phyloP scores from a whole-genome alignment of 2,888 invertebrate species.

The Drosophila putrida region DNA sequence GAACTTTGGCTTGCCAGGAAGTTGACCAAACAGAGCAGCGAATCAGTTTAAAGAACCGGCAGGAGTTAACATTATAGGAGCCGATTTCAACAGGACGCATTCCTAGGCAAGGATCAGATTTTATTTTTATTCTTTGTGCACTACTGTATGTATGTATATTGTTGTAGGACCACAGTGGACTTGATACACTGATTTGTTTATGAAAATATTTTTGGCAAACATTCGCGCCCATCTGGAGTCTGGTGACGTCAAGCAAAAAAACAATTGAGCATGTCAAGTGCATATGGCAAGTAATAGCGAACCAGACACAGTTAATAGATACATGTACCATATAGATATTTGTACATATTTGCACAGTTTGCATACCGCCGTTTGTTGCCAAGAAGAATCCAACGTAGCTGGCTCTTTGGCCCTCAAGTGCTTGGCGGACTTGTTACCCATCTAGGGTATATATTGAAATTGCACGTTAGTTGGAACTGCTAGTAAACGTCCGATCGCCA shows the following conservation, averaged over 20 bases:
- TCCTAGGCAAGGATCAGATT: too few relatives aligned
- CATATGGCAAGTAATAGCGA: conserved; percentile 29
- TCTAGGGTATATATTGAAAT: conserved; percentile 17
- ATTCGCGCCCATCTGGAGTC: conserved; percentile 52
- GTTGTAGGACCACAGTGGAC: neutral
- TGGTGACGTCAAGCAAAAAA: conserved; percentile 20
- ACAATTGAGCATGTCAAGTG: conserved; percentile 50
- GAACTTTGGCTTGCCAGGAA: conserved; percentile 49
- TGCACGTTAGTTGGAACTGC: conserved; percentile 23
- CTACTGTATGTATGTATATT: neutral
- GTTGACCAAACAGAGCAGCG: conserved; percentile 3
- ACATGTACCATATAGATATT: conserved; percentile 1
- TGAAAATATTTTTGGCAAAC: conserved; percentile 33
- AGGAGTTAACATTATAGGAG: neutral
- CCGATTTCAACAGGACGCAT: neutral
- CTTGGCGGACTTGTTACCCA: conserved; percentile 68
- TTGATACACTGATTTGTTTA: neutral
- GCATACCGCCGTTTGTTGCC: conserved; percentile 61
- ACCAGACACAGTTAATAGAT: conserved; percentile 22
- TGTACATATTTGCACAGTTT: conserved; percentile 35
- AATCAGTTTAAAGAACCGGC: neutral
- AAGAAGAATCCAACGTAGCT: conserved; percentile 21
- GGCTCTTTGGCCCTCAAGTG: conserved; percentile 34
- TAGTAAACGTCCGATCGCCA: conserved; percentile 62
- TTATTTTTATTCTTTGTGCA: too few relatives aligned